phyloP scores from a whole-genome alignment of 2,797 vertebrate genomes.

The Propithecus perrieri region DNA sequence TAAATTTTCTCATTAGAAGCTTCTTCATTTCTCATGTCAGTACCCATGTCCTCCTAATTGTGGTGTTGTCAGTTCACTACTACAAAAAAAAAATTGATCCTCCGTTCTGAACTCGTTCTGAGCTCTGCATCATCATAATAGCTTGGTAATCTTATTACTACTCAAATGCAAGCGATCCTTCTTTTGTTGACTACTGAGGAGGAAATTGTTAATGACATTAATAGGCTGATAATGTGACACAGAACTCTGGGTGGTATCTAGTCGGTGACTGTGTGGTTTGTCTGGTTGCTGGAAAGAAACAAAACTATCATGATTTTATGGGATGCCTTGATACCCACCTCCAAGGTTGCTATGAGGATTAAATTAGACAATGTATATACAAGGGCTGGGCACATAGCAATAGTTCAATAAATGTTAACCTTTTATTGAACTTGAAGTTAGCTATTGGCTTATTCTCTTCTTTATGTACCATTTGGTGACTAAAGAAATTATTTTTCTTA shows the following conservation, averaged over 20 bases:
- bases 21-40: slow-evolving; percentile 11
- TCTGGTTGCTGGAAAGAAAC: background rate
- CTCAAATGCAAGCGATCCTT: slow-evolving; percentile 46
- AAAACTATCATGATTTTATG: background rate
- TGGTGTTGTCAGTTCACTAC: background rate
- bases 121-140: slow-evolving; percentile 46
- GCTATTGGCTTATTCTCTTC: background rate
- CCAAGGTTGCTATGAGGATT: background rate
- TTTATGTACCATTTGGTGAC: slow-evolving; percentile 13
- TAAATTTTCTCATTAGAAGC: slow-evolving; percentile 12
- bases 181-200: slow-evolving; percentile 69
- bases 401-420: background rate
- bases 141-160: background rate
- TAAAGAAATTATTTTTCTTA: background rate
- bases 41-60: background rate
- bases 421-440: background rate
- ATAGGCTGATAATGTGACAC: slow-evolving; percentile 69
- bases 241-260: slow-evolving; percentile 40
- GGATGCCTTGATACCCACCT: background rate
- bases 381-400: background rate
- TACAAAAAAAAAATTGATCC: background rate
- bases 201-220: slow-evolving; percentile 72
- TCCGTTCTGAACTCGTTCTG: slow-evolving; percentile 6
- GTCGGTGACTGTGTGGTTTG: slow-evolving; percentile 25
- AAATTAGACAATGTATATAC: background rate